Conservation (phyloP, 1,140 invertebrate genomes). For the Panagrolaimus sp. region DNA sequence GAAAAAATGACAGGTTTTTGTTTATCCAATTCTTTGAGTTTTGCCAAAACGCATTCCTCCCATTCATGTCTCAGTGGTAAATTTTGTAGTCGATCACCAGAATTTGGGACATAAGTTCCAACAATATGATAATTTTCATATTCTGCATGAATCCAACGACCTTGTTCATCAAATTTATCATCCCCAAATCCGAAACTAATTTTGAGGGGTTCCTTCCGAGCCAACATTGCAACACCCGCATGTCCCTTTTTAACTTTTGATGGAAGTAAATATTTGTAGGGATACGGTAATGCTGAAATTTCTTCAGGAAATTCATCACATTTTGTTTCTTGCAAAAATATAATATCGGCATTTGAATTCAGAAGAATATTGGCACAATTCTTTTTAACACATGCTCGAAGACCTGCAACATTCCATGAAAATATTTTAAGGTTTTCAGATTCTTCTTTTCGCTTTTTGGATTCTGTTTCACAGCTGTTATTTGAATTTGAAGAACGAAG, state of each 20-base stretch:
- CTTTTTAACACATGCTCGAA: slow-evolving; percentile 81
- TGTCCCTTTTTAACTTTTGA: slow-evolving; percentile 68
- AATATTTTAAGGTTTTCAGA: slow-evolving; percentile 75
- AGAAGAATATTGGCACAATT: slow-evolving; percentile 74
- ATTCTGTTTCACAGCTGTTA: not conserved
- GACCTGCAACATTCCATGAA: slow-evolving; percentile 92
- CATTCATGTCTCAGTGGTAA: slow-evolving; percentile 81
- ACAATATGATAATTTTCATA: slow-evolving; percentile 85
- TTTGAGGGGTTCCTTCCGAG: slow-evolving; percentile 74
- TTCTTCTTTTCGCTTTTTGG: slow-evolving; percentile 24
- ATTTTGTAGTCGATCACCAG: slow-evolving; percentile 75
- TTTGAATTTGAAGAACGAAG: not conserved
- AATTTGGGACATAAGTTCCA: slow-evolving; percentile 71
- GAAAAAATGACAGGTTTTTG: slow-evolving; percentile 95
- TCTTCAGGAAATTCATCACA: slow-evolving; percentile 80
- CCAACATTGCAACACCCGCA: slow-evolving; percentile 83
- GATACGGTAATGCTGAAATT: slow-evolving; percentile 71
- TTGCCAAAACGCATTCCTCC: slow-evolving; percentile 75
- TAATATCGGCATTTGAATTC: slow-evolving; percentile 76
- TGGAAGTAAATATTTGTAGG: slow-evolving; percentile 66
- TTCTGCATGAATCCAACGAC: slow-evolving; percentile 89
- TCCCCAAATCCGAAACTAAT: slow-evolving; percentile 76
- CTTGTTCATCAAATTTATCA: slow-evolving; percentile 69
- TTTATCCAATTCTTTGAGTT: slow-evolving; percentile 74
- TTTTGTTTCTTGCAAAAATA: slow-evolving; percentile 89